Conservation (phyloP, 2,797 vertebrate species). For the Australoheros facetus region DNA sequence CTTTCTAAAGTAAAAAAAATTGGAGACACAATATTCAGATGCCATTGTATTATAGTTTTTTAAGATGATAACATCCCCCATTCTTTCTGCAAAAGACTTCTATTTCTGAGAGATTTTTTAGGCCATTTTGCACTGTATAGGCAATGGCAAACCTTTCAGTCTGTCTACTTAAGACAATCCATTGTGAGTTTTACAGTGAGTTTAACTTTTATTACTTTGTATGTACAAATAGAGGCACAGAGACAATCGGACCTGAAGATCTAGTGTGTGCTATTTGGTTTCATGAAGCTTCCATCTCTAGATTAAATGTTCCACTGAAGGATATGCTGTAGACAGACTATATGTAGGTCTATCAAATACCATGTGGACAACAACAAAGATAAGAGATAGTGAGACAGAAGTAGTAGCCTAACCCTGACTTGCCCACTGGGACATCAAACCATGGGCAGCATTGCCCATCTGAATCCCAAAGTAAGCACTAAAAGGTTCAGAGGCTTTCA, state of each 20-base stretch:
- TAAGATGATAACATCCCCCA: too few relatives aligned
- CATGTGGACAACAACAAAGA: background rate
- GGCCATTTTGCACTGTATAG: fast-evolving
- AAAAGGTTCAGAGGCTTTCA: slow-evolving; percentile 33
- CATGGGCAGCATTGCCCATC: slow-evolving; percentile 13
- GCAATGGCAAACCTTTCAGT: background rate
- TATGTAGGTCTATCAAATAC: background rate
- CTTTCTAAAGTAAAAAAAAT: too few relatives aligned
- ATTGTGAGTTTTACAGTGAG: background rate
- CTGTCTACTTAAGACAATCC: background rate
- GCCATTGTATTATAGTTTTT: too few relatives aligned
- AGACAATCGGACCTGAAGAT: too few relatives aligned
- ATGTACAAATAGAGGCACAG: too few relatives aligned
- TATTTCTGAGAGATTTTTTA: background rate
- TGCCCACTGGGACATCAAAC: slow-evolving; percentile 22
- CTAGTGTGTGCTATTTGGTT: too few relatives aligned
- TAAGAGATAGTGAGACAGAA: slow-evolving; percentile 11
- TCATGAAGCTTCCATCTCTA: background rate
- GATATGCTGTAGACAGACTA: background rate
- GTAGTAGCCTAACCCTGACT: slow-evolving; percentile 20
- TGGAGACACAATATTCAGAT: too few relatives aligned
- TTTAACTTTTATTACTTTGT: background rate
- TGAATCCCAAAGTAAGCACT: slow-evolving; percentile 3
- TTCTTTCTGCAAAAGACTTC: too few relatives aligned
- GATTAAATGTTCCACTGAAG: slow-evolving; percentile 4